Percentiles rank a stretch among this genome's conserved stretches.
phyloP scores from a whole-genome alignment of 2,797 vertebrate genomes.

The Lacerta agilis region DNA sequence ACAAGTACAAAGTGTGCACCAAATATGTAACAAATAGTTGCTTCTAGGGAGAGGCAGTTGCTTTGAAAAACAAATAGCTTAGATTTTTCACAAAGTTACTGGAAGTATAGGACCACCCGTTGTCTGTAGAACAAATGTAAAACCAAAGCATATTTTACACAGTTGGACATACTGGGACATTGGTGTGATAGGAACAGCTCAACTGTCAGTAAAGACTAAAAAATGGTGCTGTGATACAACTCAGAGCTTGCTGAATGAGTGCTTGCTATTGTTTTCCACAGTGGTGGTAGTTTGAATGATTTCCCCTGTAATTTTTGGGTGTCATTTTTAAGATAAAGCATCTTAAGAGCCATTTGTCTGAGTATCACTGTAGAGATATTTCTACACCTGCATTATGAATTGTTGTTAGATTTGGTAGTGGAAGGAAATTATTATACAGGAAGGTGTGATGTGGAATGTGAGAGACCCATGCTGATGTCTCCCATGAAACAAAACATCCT shows the following conservation, averaged over 20 bases:
- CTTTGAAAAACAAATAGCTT: conserved; percentile 3
- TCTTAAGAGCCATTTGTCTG: background rate
- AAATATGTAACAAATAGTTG: conserved; percentile 30
- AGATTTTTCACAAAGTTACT: background rate
- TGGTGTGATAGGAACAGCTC: background rate
- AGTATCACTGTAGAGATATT: background rate
- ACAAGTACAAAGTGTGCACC: conserved; percentile 16
- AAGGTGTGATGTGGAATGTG: background rate
- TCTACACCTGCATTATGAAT: background rate
- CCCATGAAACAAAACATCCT: background rate
- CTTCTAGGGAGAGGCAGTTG: conserved; percentile 58
- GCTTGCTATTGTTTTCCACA: background rate
- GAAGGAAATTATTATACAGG: background rate
- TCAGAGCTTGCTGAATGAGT: background rate
- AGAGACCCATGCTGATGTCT: background rate
- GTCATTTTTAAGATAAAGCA: background rate
- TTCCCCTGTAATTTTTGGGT: background rate
- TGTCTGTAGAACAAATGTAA: background rate
- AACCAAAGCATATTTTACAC: background rate
- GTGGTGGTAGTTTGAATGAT: background rate
- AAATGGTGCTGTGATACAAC: background rate
- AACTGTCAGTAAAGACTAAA: background rate
- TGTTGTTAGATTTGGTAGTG: background rate
- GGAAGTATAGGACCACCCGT: background rate
- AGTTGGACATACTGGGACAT: background rate